Conservation (phyloP, 2,797 vertebrate species). For the Sarcophilus harrisii region DNA sequence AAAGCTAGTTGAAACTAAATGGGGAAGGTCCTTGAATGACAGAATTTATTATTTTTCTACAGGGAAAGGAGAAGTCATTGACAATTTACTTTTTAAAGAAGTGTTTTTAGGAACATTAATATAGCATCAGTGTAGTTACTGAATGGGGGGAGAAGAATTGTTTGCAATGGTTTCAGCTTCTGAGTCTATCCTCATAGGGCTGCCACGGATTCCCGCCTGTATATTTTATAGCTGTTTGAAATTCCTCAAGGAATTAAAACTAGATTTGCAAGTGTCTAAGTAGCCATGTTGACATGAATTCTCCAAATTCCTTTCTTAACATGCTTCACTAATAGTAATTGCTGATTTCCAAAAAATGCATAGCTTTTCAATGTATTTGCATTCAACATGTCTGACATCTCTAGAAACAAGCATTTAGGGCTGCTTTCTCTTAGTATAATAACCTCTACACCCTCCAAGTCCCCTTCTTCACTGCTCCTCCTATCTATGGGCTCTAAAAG, state of each 20-base stretch:
- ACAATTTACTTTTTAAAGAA: conserved; percentile 9
- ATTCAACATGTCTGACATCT: background rate
- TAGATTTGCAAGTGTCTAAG: background rate
- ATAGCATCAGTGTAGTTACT: background rate
- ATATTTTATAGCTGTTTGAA: conserved; percentile 1
- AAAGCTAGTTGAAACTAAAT: background rate
- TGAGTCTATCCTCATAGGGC: background rate
- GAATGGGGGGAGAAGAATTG: background rate
- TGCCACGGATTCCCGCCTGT: background rate
- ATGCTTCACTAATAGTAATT: background rate
- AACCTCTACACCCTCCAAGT: background rate
- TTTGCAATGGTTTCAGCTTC: background rate
- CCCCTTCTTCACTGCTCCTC: background rate
- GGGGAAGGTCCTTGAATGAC: background rate
- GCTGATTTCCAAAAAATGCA: background rate
- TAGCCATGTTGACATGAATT: conserved; percentile 2
- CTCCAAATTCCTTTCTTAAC: background rate
- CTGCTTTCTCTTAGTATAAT: background rate
- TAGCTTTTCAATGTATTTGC: background rate
- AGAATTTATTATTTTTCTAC: conserved; percentile 9
- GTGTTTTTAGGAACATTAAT: conserved; percentile 23
- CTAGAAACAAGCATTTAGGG: background rate
- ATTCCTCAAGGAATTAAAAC: background rate
- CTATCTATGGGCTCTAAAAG: background rate
- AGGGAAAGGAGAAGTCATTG: background rate